These are phyloP conservation scores for Arctocebus calabarensis DNA, from an alignment of 2,797 vertebrate species.

Conservation along the genomic window DNA sequence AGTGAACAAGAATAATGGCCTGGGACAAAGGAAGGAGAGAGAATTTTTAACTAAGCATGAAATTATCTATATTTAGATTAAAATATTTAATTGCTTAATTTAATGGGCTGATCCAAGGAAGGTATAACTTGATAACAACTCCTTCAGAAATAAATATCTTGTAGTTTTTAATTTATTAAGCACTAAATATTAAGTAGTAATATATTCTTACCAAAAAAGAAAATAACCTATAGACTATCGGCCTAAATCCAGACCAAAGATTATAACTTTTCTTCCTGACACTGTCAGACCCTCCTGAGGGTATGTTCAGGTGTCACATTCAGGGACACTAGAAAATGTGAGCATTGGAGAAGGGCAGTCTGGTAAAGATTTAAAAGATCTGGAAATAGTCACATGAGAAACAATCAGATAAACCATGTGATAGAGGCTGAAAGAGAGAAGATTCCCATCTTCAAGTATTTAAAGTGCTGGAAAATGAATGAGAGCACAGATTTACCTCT, in stretches of 20 bases:
- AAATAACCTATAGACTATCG: neutral
- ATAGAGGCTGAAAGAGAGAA: neutral
- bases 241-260: neutral
- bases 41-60: conserved; percentile 38
- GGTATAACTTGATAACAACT: conserved; percentile 10
- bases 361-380: neutral
- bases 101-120: neutral
- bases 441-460: neutral
- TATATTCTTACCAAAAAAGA: neutral
- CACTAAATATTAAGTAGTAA: conserved; percentile 23
- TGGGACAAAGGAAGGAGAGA: neutral
- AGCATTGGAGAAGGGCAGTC: neutral
- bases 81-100: conserved; percentile 38
- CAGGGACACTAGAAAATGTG: neutral
- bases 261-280: neutral
- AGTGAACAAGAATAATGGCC: conserved; percentile 29
- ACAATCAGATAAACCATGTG: neutral
- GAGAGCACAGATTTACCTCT: neutral
- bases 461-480: neutral
- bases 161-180: neutral
- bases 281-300: neutral
- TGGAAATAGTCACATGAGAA: neutral
- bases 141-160: neutral
- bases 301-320: neutral
- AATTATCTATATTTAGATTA: conserved; percentile 30